A percentile compares a stretch with the other conserved stretches of the same genome.
Evolutionary conservation across 2,113 vertebrate genomes (phyloP).

Genomic region (Petaurus breviceps): DNA sequence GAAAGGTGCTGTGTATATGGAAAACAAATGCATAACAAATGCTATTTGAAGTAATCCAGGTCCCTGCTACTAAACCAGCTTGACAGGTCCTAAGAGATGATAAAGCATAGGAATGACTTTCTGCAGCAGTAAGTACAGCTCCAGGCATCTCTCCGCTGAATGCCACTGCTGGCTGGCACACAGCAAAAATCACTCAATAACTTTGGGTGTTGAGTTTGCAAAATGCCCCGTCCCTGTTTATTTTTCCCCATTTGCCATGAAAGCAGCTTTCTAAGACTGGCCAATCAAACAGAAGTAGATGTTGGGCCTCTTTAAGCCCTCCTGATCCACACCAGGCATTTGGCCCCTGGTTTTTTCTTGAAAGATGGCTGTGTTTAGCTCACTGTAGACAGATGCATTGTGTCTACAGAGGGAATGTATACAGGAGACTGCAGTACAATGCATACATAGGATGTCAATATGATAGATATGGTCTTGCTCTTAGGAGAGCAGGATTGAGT

Average conservation of each 20-base stretch:
- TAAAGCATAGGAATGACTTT: slow-evolving; percentile 31
- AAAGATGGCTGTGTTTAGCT: background rate
- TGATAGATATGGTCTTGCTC: background rate
- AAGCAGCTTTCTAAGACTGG: slow-evolving; percentile 15
- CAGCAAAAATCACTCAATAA: slow-evolving; percentile 32
- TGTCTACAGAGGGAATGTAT: slow-evolving; percentile 39
- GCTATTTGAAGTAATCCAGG: slow-evolving; percentile 44
- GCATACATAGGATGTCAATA: slow-evolving; percentile 36
- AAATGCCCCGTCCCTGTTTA: slow-evolving; percentile 2
- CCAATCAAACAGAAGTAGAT: slow-evolving; percentile 43
- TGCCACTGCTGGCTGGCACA: slow-evolving; percentile 30
- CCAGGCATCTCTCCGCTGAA: slow-evolving; percentile 1
- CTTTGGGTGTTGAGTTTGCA: slow-evolving; percentile 57
- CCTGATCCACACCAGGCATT: slow-evolving; percentile 56
- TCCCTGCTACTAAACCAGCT: background rate
- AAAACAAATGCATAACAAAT: slow-evolving; percentile 45
- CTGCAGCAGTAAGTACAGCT: background rate
- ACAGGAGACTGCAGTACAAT: slow-evolving; percentile 9
- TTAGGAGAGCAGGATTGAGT: slow-evolving; percentile 8
- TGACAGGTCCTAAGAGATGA: slow-evolving; percentile 47
- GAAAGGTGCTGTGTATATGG: slow-evolving; percentile 33
- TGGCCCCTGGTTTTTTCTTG: slow-evolving; percentile 27
- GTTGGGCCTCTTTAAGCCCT: slow-evolving; percentile 37
- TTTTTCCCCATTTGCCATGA: slow-evolving; percentile 34
- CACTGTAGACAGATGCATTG: slow-evolving; percentile 16